Evolutionary conservation across 2,888 invertebrate species (phyloP), one percentile per base, ranked within the genome.

Genomic region (Germaria angustata): DNA sequence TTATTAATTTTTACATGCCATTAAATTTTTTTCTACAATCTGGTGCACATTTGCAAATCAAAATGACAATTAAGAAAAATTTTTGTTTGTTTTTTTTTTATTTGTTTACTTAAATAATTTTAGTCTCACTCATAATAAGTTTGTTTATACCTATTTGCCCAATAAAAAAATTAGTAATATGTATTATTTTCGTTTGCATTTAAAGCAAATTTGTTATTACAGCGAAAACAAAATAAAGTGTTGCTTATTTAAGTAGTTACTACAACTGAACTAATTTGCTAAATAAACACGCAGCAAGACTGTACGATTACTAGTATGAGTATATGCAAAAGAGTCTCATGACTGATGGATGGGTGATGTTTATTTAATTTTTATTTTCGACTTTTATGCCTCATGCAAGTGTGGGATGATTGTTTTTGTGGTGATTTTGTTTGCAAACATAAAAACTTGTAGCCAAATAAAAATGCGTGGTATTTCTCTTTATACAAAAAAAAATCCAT

Each of bases 221-320:
- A 69, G 61, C 34, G 44, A 51, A 51, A 68, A 73, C 28, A 32
- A 49, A 80, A 66, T 53, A 77, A 77, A 81, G 73, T 63, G 80
- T 55, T 86, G 81, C 86, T 86, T 86, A 84, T 79, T 66, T 63
- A 84, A 86, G 81, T 82, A 82, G 86, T 87, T 87, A 85, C 80
- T 86, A 84, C 79, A 81, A 83, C 73, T 85, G 78, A 85, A 85
- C 81, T 87, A 87, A 87, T 86, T 86, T 84, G 80, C 84, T 85
- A 85, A 84, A 85, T 84, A 86, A 86, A 87, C 82, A 86, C 49
- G 73, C 57, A 63, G 32, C 44, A 28, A 51, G 46, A 72, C 7
- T 57, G 46, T 76, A 11, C 17, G 11, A n/a, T n/a, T 4, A 5
- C 28, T 28, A 28, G 28, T 28, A 28, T 28, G 28, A 5, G 9